Evolutionary conservation across 2,888 invertebrate species (phyloP).

Genomic region (Hyposoter didymator): DNA sequence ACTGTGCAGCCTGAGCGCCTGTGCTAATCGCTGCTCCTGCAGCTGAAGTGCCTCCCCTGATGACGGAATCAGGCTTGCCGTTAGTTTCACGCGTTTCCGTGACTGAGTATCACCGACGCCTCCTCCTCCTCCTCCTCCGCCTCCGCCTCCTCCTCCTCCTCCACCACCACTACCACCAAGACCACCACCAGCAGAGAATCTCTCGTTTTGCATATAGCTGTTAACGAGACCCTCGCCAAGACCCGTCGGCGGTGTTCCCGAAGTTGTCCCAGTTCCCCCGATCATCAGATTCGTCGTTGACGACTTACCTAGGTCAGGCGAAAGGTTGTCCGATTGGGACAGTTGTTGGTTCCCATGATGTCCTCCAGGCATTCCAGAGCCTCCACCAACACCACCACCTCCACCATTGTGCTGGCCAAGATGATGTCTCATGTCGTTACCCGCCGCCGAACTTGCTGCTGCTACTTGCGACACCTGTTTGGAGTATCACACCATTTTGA

Average conservation of each 20-base stretch:
- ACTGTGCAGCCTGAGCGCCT: conserved; percentile 92
- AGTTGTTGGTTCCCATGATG: conserved; percentile 83
- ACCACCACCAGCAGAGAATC: conserved; percentile 65
- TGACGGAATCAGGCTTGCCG: conserved; percentile 73
- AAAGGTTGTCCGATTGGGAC: conserved; percentile 81
- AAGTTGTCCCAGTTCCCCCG: conserved; percentile 64
- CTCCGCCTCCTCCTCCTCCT: conserved; percentile 45
- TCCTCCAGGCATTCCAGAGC: conserved; percentile 81
- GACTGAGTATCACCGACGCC: conserved; percentile 66
- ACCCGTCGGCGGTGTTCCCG: conserved; percentile 66
- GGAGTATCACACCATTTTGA: not conserved
- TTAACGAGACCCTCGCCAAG: conserved; percentile 68
- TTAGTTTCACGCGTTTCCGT: conserved; percentile 72
- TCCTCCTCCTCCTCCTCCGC: conserved; percentile 49
- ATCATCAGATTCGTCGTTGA: conserved; percentile 68
- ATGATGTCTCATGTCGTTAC: conserved; percentile 83
- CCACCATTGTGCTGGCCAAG: conserved; percentile 83
- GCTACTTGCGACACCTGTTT: conserved; percentile 82
- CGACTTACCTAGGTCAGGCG: conserved; percentile 82
- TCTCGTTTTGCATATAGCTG: conserved; percentile 68
- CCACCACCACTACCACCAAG: conserved; percentile 62
- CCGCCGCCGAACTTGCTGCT: conserved; percentile 83
- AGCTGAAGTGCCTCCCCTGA: conserved; percentile 85
- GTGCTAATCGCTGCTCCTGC: conserved; percentile 92
- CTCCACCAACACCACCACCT: conserved; percentile 65